Percentiles rank a stretch among this genome's conserved stretches.
phyloP scores from a whole-genome alignment of 2,797 vertebrate species.

The Bufotes viridis region DNA sequence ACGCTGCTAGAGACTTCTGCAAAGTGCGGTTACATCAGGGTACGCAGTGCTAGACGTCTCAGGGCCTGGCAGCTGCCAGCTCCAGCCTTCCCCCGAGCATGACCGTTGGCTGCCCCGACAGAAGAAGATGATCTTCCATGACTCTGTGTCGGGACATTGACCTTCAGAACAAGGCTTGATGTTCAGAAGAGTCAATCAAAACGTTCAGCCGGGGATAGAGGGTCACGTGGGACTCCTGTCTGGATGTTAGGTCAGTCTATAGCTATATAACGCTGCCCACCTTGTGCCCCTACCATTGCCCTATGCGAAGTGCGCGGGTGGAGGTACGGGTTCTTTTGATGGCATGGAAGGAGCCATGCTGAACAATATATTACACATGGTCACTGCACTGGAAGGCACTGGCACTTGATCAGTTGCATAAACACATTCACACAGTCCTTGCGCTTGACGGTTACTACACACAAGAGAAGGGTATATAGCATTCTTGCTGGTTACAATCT shows the following conservation, averaged over 20 bases:
- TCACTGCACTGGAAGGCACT: too few species aligned
- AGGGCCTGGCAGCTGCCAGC: not conserved
- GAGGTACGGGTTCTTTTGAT: too few species aligned
- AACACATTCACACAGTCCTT: too few species aligned
- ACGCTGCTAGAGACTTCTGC: not conserved
- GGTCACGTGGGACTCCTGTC: not conserved
- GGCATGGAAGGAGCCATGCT: too few species aligned
- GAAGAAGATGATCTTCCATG: not conserved
- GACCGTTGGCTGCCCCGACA: not conserved
- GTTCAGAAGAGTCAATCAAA: not conserved
- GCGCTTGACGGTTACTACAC: too few species aligned
- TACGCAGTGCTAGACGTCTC: not conserved
- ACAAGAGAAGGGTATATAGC: too few species aligned
- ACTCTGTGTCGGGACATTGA: not conserved
- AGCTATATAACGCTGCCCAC: not conserved
- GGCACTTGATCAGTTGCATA: too few species aligned
- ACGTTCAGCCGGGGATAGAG: not conserved
- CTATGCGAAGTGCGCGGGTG: too few species aligned
- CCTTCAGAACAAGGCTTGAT: slow-evolving; percentile 10
- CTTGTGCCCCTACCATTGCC: not conserved
- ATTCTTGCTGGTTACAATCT: too few species aligned
- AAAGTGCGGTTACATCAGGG: slow-evolving; percentile 6
- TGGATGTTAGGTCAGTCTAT: not conserved
- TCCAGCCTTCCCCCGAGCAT: not conserved
- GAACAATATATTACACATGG: too few species aligned